Percentiles rank a stretch among this genome's conserved stretches.
Evolutionary conservation across 2,888 invertebrate species (phyloP).

Genomic region (Scrobipalpa costella): DNA sequence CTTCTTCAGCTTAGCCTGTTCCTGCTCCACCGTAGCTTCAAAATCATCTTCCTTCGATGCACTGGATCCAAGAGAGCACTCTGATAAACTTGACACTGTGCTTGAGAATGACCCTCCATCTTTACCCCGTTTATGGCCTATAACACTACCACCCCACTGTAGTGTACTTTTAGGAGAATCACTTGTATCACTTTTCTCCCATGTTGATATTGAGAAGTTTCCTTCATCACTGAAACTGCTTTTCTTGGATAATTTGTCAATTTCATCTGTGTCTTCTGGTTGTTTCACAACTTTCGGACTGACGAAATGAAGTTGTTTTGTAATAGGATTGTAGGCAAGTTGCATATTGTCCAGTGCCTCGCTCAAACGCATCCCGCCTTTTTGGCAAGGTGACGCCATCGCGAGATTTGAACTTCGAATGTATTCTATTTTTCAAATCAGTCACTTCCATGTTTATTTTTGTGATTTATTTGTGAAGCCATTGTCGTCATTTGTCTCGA

Average conservation of each 20-base stretch:
- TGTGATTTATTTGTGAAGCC: constrained; percentile 43
- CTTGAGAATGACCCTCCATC: constrained; percentile 85
- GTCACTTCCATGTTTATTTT: constrained; percentile 54
- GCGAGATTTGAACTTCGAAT: constrained; percentile 46
- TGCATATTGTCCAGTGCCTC: constrained; percentile 88
- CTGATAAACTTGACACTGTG: constrained; percentile 86
- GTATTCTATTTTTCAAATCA: constrained; percentile 40
- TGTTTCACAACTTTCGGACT: constrained; percentile 69
- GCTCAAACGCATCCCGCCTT: constrained; percentile 82
- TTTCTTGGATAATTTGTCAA: constrained; percentile 74
- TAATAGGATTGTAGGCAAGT: constrained; percentile 87
- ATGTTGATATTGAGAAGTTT: constrained; percentile 74
- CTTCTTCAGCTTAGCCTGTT: constrained; percentile 77
- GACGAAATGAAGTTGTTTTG: constrained; percentile 85
- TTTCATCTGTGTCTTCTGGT: constrained; percentile 60
- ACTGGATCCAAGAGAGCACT: constrained; percentile 84
- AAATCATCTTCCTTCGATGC: constrained; percentile 76
- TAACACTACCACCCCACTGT: constrained; percentile 73
- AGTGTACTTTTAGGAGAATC: constrained; percentile 77
- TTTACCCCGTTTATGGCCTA: constrained; percentile 77
- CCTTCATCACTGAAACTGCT: constrained; percentile 79
- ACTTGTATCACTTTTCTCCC: constrained; percentile 78
- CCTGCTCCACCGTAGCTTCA: constrained; percentile 51
- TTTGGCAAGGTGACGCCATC: constrained; percentile 72
- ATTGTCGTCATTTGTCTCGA: constrained; percentile 40